Evolutionary conservation across 2,113 vertebrate genomes (phyloP).

Genomic region (Bostrychus sinensis): DNA sequence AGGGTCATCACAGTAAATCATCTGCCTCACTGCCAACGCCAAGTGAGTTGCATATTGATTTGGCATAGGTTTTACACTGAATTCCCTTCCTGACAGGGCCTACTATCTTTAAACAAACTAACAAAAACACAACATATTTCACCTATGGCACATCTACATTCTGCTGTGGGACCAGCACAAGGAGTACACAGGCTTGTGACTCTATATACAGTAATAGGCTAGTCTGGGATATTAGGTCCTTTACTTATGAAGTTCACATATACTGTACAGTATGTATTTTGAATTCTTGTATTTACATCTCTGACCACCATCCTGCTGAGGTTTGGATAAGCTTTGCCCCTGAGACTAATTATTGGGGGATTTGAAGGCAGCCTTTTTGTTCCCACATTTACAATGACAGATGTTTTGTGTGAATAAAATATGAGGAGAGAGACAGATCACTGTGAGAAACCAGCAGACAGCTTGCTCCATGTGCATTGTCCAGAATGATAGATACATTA

Average conservation of each 20-base stretch:
- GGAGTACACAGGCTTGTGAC: no score
- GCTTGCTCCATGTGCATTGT: neutral
- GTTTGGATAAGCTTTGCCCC: neutral
- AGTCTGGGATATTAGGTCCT: no score
- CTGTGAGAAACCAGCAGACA: neutral
- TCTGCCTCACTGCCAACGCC: no score
- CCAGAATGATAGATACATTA: neutral
- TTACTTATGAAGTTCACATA: neutral
- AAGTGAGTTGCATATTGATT: no score
- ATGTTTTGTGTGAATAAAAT: conserved; percentile 34
- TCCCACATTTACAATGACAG: conserved; percentile 28
- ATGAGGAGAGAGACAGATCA: neutral
- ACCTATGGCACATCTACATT: no score
- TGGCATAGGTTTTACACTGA: no score
- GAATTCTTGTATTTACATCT: neutral
- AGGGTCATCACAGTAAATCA: no score
- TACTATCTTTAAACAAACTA: no score
- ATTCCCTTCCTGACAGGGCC: no score
- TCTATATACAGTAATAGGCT: no score
- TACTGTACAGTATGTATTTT: neutral
- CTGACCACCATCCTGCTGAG: neutral
- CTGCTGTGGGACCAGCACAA: no score
- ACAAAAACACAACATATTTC: no score
- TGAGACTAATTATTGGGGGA: conserved; percentile 2
- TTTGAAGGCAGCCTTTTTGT: conserved; percentile 10